These are phyloP conservation scores for Aramus guarauna DNA, from an alignment of 2,113 vertebrate species.

Conservation along the genomic window DNA sequence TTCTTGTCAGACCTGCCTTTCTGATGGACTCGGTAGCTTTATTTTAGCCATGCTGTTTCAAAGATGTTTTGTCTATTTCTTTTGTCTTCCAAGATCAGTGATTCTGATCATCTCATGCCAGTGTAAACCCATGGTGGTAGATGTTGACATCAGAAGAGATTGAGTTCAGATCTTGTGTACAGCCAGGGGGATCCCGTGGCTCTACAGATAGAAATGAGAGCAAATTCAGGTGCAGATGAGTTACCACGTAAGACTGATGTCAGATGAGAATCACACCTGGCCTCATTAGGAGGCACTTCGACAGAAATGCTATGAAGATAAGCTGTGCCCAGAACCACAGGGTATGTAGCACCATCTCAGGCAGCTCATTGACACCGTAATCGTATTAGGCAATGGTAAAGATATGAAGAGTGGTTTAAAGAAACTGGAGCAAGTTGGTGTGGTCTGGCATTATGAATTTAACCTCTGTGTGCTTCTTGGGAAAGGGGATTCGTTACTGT, in stretches of 20 bases:
- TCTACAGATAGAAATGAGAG: background rate
- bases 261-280: background rate
- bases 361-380: background rate
- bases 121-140: background rate
- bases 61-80: background rate
- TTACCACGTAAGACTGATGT: background rate
- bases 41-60: background rate
- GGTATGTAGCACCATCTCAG: background rate
- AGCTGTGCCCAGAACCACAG: background rate
- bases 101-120: background rate
- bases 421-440: background rate
- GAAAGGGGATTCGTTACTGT: background rate
- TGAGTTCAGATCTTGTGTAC: background rate
- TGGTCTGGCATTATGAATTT: constrained; percentile 10
- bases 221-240: background rate
- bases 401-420: background rate
- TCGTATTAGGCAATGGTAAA: background rate
- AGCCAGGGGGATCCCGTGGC: fast-evolving
- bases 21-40: background rate
- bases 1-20: background rate
- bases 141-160: background rate
- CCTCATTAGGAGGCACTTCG: background rate
- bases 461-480: background rate
- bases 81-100: constrained; percentile 38
- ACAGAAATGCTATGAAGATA: background rate